Evolutionary conservation across 2,888 invertebrate genomes (phyloP).

Genomic region (Drosophila mayaguana): DNA sequence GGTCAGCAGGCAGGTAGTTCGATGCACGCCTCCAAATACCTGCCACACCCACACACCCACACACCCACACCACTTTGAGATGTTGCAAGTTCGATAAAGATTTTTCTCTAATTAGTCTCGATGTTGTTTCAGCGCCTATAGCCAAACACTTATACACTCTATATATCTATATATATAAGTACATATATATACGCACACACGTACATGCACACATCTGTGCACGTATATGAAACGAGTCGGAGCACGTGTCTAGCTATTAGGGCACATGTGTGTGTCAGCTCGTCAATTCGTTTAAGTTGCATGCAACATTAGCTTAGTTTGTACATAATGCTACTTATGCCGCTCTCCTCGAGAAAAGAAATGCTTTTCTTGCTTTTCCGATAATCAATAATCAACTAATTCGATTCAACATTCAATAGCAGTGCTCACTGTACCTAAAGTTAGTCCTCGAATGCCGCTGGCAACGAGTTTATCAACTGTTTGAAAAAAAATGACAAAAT

Average conservation of each 20-base stretch:
- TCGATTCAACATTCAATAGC: conserved; percentile 3
- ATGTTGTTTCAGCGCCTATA: conserved; percentile 62
- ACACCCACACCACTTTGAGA: not conserved
- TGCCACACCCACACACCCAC: not conserved
- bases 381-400: not conserved
- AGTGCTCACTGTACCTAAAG: conserved; percentile 14
- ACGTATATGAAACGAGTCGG: not conserved
- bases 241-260: not conserved
- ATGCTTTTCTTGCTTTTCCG: not conserved
- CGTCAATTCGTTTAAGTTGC: conserved; percentile 19
- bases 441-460: conserved; percentile 10
- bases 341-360: not conserved
- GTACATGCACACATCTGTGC: not conserved
- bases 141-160: not conserved
- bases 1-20: conserved; percentile 64
- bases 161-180: not conserved
- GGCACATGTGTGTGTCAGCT: not conserved
- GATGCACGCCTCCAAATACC: conserved; percentile 24
- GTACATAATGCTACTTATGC: conserved; percentile 43
- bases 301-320: conserved; percentile 45
- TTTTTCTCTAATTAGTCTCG: conserved; percentile 55
- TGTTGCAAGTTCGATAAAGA: conserved; percentile 18
- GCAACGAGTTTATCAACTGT: conserved; percentile 23
- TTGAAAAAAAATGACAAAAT: conserved; percentile 54
- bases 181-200: not conserved